Evolutionary conservation across 2,888 invertebrate species (phyloP).

Genomic region (Mylabris sibirica): DNA sequence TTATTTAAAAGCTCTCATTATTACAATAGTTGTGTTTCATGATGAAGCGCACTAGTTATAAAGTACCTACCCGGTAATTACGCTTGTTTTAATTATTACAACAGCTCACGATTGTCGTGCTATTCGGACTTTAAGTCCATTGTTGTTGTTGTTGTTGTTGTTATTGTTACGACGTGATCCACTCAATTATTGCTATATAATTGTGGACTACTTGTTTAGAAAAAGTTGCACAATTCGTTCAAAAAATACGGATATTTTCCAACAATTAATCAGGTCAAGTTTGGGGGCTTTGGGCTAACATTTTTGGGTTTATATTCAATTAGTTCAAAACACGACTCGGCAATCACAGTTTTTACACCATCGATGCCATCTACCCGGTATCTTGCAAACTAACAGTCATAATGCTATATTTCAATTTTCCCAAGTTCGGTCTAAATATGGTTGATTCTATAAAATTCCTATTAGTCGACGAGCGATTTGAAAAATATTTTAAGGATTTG

Average conservation of each 20-base stretch:
- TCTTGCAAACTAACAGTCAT: no score
- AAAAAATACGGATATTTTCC: conserved; percentile 13
- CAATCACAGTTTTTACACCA: no score
- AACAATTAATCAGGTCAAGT: no score
- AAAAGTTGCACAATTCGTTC: conserved; percentile 2
- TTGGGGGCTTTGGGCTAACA: no score
- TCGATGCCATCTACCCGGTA: no score
- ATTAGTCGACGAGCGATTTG: no score
- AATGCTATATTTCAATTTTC: no score
- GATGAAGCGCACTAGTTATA: conserved; percentile 16
- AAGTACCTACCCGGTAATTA: conserved; percentile 31
- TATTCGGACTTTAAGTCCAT: conserved; percentile 17
- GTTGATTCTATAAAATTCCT: no score
- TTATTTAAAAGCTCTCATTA: conserved; percentile 17
- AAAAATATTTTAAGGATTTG: no score
- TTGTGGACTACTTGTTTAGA: conserved; percentile 13
- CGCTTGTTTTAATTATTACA: conserved; percentile 35
- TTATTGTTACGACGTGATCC: conserved; percentile 21
- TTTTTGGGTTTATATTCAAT: no score
- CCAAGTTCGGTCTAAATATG: no score
- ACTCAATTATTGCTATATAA: conserved; percentile 26
- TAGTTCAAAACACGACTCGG: no score
- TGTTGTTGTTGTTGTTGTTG: conserved; percentile 8
- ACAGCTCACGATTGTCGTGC: conserved; percentile 36
- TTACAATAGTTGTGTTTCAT: conserved; percentile 5